Evolutionary conservation across 2,113 vertebrate genomes (phyloP).

Genomic region (Solenodon paradoxus): DNA sequence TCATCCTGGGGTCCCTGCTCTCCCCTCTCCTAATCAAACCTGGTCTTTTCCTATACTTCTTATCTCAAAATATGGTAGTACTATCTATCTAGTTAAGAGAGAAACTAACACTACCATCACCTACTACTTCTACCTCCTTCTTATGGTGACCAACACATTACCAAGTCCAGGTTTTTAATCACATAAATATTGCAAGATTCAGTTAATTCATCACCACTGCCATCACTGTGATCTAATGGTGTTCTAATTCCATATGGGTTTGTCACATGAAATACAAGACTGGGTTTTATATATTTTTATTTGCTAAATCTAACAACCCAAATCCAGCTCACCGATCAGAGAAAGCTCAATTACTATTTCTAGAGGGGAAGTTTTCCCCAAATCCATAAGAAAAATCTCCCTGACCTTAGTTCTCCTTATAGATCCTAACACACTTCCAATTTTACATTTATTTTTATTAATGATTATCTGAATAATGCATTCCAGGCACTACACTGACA

Average conservation of each 20-base stretch:
- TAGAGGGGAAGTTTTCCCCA: background rate
- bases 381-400: background rate
- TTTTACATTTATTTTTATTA: background rate
- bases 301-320: background rate
- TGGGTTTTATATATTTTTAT: background rate
- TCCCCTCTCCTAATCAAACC: background rate
- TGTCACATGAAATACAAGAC: background rate
- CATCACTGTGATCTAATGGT: background rate
- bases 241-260: background rate
- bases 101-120: background rate
- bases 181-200: background rate
- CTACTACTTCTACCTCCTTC: background rate
- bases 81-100: background rate
- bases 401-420: background rate
- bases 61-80: background rate
- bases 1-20: fast-evolving
- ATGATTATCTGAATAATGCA: background rate
- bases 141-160: background rate
- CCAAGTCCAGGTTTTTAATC: background rate
- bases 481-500: background rate
- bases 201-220: background rate
- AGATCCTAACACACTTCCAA: background rate
- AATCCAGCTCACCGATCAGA: background rate
- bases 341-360: background rate
- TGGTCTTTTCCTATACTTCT: background rate